phyloP scores from a whole-genome alignment of 2,113 vertebrate genomes.

The Xiphophorus couchianus region DNA sequence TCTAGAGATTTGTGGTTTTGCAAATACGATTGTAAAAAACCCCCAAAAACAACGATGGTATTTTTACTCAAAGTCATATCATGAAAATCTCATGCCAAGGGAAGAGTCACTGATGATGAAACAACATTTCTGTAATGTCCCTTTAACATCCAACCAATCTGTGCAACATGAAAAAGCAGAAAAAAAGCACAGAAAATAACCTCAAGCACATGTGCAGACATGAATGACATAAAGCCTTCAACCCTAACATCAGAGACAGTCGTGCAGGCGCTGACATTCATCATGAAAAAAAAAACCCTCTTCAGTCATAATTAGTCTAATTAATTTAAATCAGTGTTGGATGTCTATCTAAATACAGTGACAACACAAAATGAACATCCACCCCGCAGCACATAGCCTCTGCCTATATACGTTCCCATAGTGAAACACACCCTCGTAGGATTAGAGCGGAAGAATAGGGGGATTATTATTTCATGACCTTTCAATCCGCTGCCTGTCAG shows the following conservation, averaged over 20 bases:
- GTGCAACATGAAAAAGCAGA: slow-evolving; percentile 21
- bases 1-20: background rate
- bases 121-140: slow-evolving; percentile 61
- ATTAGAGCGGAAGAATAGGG: slow-evolving; percentile 80
- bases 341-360: slow-evolving; percentile 76
- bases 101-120: background rate
- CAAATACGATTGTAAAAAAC: too few species aligned
- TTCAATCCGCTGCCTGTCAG: slow-evolving; percentile 84
- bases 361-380: slow-evolving; percentile 74
- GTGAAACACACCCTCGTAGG: slow-evolving; percentile 79
- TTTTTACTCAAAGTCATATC: background rate
- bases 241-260: slow-evolving; percentile 50
- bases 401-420: slow-evolving; percentile 74
- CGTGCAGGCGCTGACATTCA: slow-evolving; percentile 44
- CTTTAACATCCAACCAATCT: slow-evolving; percentile 72
- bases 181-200: slow-evolving; percentile 62
- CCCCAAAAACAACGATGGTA: too few species aligned
- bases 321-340: slow-evolving; percentile 78
- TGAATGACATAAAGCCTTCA: slow-evolving; percentile 37
- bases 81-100: background rate
- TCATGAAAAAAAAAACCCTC: slow-evolving; percentile 62
- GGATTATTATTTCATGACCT: slow-evolving; percentile 84
- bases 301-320: slow-evolving; percentile 80
- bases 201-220: slow-evolving; percentile 53
- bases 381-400: slow-evolving; percentile 69